Evolutionary conservation across 2,113 vertebrate genomes (phyloP), one percentile per base, ranked within the genome.

Genomic region (Amphilophus citrinellus): DNA sequence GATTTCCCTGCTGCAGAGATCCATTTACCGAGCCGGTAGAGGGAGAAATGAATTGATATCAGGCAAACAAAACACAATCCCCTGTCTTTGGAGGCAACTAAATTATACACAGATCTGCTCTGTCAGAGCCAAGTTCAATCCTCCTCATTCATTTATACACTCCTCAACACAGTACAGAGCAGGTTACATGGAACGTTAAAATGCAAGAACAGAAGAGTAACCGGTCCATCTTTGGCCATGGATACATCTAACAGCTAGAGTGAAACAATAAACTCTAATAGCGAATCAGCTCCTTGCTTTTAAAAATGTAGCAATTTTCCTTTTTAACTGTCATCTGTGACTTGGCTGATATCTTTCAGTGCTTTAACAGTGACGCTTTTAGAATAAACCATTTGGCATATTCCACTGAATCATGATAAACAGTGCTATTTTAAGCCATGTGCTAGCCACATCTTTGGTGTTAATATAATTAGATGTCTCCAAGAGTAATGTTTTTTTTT

Each of bases 391-490:
- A 61, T 87, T 53, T 68, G 57, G 44, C 61, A 56, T 71, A 56
- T 78, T 77, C 35, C 32, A 13, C 42, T 80, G 68, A 35, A 80
- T 79, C 15, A 50, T 68, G 82, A 95, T 90, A 90, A 88, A 87
- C 62, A 82, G 84, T 37, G 44, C 82, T 79, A 66, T 82, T 56
- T 88, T 66, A 60, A 76, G 77, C 79, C 44, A 15, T 44, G 83
- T 39, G 56, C 85, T 71, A 39, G 89, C 86, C 79, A 20, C 77
- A 91, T 89, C 76, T 89, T 82, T 83, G 84, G 80, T 88, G 85
- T 90, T 95, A 94, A 94, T 88, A 90, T 94, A 94, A 95, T 95
- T 94, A 92, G 92, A 88, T 95, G 91, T 92, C 91, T 90, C 24
- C 68, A 11, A 87, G 88, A 92, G 84, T 91, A 92, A 91, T 93